Evolutionary conservation across 2,113 vertebrate genomes (phyloP).

Genomic region (Candoia aspera): DNA sequence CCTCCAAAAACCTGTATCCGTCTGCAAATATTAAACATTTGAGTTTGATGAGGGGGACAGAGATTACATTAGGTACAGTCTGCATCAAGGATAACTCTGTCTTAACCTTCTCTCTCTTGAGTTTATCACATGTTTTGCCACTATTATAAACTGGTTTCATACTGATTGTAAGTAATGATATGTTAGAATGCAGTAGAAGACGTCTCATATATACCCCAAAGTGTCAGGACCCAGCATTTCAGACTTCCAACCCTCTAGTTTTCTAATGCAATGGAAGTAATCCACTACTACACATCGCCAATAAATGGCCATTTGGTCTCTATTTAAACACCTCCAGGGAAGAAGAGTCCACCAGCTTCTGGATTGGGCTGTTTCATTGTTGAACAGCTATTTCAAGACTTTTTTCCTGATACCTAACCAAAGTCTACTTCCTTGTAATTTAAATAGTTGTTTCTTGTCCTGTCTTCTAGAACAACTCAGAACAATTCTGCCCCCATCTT

Average conservation of each 20-base stretch:
- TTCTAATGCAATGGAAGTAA: not conserved
- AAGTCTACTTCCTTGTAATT: not conserved
- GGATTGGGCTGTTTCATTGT: not conserved
- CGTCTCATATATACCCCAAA: not conserved
- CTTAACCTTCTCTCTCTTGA: not conserved
- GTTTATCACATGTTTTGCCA: not conserved
- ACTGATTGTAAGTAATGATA: not conserved
- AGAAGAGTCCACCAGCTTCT: not conserved
- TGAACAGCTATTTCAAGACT: not conserved
- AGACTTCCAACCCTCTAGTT: fast-evolving
- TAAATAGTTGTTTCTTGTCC: not conserved
- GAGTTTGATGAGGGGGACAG: not conserved
- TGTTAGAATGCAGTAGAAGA: not conserved
- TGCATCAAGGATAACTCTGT: not conserved
- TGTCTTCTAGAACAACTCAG: not conserved
- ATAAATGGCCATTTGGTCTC: not conserved
- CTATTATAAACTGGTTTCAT: not conserved
- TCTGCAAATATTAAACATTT: not conserved
- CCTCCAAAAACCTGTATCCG: not conserved
- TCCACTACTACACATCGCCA: not conserved
- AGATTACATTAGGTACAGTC: not conserved
- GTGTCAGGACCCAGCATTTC: not conserved
- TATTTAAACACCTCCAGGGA: not conserved
- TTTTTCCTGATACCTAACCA: not conserved
- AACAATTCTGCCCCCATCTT: not conserved